These are phyloP conservation scores for Aspidapion aeneum DNA, from an alignment of 2,888 invertebrate species.

Conservation along the genomic window DNA sequence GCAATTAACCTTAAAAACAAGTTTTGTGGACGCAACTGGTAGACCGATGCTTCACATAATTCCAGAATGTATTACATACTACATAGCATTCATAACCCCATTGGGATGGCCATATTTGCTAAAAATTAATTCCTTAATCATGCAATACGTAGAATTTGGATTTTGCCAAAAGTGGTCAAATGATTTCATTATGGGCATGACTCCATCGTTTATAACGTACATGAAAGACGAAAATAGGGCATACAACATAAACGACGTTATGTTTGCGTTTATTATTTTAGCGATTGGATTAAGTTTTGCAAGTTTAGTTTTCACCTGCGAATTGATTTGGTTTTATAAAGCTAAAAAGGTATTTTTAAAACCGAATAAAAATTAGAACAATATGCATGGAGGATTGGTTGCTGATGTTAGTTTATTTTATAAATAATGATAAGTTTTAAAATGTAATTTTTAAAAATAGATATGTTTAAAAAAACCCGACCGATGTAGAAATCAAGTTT, in stretches of 20 bases:
- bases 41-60: conserved; percentile 45
- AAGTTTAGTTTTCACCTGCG: neutral
- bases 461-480: no score
- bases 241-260: neutral
- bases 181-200: neutral
- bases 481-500: no score
- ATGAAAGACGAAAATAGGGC: neutral
- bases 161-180: conserved; percentile 13
- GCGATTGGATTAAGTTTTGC: neutral
- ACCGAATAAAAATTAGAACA: no score
- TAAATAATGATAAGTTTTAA: no score
- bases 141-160: conserved; percentile 43
- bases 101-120: conserved; percentile 45
- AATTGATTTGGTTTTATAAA: neutral
- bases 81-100: conserved; percentile 47
- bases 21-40: conserved; percentile 39
- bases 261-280: neutral
- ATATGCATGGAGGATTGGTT: no score
- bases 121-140: conserved; percentile 42
- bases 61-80: conserved; percentile 44
- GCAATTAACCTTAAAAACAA: conserved; percentile 34
- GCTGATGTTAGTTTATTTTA: no score
- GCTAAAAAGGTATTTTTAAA: no score
- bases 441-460: no score
- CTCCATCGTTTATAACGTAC: neutral